These are phyloP conservation scores for Urocynchramus pylzowi DNA, from an alignment of 2,113 vertebrate species.

Conservation along the genomic window DNA sequence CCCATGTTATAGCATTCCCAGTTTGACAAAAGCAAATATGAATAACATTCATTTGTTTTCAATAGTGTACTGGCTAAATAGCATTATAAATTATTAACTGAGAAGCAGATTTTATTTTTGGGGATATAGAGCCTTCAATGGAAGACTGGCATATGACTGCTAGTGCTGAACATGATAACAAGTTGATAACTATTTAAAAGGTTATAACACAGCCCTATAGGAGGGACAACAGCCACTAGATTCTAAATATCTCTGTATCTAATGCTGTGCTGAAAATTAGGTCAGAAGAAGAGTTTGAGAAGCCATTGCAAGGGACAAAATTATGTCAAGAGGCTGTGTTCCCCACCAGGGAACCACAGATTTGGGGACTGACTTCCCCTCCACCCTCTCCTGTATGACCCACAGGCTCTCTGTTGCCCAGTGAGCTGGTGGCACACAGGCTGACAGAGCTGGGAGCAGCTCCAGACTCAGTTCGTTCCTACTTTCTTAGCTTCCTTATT, in stretches of 20 bases:
- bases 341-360: neutral
- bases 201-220: neutral
- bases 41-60: neutral
- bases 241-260: neutral
- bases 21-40: neutral
- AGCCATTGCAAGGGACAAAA: neutral
- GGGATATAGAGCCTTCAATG: neutral
- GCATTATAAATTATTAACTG: neutral
- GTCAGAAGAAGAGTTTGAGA: neutral
- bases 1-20: neutral
- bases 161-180: neutral
- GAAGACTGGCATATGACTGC: neutral
- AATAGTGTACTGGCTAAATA: neutral
- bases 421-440: fast-evolving
- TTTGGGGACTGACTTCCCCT: too few species aligned
- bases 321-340: fast-evolving
- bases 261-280: neutral
- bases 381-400: fast-evolving
- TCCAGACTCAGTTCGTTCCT: neutral
- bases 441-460: neutral
- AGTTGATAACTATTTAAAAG: neutral
- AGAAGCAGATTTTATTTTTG: neutral
- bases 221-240: neutral
- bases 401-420: neutral
- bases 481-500: neutral